Percentiles rank a stretch among this genome's conserved stretches.
These are phyloP conservation scores for Microplitis mediator DNA, from an alignment of 1,140 invertebrate species.

Conservation along the genomic window DNA sequence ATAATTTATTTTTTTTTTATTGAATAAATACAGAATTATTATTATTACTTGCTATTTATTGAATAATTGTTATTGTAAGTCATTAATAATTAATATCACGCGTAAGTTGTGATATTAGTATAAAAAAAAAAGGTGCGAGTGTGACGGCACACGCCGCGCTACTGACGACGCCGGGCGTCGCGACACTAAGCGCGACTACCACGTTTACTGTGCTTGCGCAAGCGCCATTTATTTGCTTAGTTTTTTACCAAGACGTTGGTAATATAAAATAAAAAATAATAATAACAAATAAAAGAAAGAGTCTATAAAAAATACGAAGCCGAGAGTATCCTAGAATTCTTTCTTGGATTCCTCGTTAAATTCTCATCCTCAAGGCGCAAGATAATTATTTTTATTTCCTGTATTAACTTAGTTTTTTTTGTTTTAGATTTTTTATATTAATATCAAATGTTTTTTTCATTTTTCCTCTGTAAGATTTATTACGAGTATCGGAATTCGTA, in stretches of 20 bases:
- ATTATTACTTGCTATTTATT: neutral
- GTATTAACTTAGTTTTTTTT: too few relatives aligned
- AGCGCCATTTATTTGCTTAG: conserved; percentile 36
- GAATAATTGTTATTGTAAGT: neutral
- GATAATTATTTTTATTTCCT: neutral
- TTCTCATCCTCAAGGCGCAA: neutral
- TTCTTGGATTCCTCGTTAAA: neutral
- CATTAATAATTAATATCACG: neutral
- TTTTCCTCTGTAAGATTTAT: too few relatives aligned
- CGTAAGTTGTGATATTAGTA: neutral
- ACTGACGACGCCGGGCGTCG: conserved; percentile 56
- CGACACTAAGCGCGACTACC: conserved; percentile 39
- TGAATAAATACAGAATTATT: too few relatives aligned
- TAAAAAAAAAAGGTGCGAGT: conserved; percentile 51
- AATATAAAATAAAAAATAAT: conserved; percentile 7
- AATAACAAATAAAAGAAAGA: neutral
- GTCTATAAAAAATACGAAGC: too few relatives aligned
- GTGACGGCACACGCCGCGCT: conserved; percentile 60
- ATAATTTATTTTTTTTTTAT: too few relatives aligned
- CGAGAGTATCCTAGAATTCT: neutral
- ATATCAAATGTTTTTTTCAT: too few relatives aligned
- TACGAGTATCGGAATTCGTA: too few relatives aligned
- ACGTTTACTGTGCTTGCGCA: conserved; percentile 41
- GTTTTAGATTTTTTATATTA: too few relatives aligned
- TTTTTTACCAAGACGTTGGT: conserved; percentile 2